A percentile compares a stretch with the other conserved stretches of the same genome.
Conservation (phyloP, 1,140 invertebrate genomes). For the Mya arenaria region DNA sequence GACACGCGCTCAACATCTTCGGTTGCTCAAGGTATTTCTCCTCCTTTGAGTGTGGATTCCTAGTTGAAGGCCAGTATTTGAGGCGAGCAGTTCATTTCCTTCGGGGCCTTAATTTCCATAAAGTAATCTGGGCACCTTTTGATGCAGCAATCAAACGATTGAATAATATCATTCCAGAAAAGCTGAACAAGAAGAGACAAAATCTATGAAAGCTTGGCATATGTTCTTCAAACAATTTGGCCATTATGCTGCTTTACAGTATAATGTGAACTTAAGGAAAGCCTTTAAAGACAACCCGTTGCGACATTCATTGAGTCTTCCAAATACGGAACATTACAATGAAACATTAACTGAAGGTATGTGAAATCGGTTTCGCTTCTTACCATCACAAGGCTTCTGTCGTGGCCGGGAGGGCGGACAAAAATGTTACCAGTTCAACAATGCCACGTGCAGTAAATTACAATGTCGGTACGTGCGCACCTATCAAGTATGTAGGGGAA, state of each 20-base stretch:
- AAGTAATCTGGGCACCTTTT: not conserved
- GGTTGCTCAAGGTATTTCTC: slow-evolving; percentile 20
- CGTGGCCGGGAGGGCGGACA: not conserved
- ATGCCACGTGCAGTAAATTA: not conserved
- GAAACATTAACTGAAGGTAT: slow-evolving; percentile 5
- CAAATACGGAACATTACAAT: slow-evolving; percentile 17
- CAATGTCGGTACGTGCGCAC: not conserved
- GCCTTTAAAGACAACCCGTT: not conserved
- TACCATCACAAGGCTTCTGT: not conserved
- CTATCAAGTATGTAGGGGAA: not conserved
- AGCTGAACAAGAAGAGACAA: not conserved
- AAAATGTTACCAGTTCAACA: slow-evolving; percentile 1
- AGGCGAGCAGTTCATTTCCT: not conserved
- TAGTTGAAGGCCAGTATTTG: slow-evolving; percentile 9
- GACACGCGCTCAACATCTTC: too few relatives aligned
- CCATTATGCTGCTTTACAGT: not conserved
- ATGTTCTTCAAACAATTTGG: not conserved
- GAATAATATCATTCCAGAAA: not conserved
- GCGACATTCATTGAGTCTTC: not conserved
- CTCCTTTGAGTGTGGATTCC: not conserved
- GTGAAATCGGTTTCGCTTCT: not conserved
- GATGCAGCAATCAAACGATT: not conserved
- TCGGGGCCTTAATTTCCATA: not conserved
- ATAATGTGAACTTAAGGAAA: slow-evolving; percentile 4
- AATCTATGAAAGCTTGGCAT: slow-evolving; percentile 14